Conservation (phyloP, 2,888 invertebrate genomes). For the Tiliacea aurago region DNA sequence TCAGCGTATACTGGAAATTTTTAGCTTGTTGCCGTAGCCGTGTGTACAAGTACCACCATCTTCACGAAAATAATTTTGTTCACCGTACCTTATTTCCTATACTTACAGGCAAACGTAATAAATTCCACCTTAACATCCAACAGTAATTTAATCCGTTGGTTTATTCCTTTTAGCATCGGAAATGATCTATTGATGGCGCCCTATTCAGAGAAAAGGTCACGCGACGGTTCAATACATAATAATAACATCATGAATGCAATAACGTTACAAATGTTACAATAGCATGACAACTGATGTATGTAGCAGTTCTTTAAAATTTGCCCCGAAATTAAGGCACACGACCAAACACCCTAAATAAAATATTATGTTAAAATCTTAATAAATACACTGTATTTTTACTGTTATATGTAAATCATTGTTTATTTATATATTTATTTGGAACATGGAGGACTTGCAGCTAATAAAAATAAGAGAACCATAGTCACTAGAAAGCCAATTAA, state of each 20-base stretch:
- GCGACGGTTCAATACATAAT: neutral
- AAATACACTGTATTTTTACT: too few species aligned
- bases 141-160: slow-evolving; percentile 5
- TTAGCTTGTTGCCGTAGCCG: too few species aligned
- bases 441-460: too few species aligned
- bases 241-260: slow-evolving; percentile 16
- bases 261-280: neutral
- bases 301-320: neutral
- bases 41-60: neutral
- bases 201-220: slow-evolving; percentile 14
- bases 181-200: slow-evolving; percentile 12
- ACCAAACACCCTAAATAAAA: too few species aligned
- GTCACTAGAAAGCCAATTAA: too few species aligned
- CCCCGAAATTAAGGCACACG: too few species aligned
- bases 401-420: too few species aligned
- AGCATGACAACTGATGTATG: neutral
- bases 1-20: too few species aligned
- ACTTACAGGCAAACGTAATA: neutral
- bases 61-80: neutral
- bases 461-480: too few species aligned
- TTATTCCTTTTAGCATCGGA: slow-evolving; percentile 2
- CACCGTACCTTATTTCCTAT: neutral
- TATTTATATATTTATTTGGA: too few species aligned
- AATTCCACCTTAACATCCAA: neutral
- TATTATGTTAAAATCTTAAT: too few species aligned